phyloP scores from a whole-genome alignment of 2,888 invertebrate species.

The Auanema freiburgensis region DNA sequence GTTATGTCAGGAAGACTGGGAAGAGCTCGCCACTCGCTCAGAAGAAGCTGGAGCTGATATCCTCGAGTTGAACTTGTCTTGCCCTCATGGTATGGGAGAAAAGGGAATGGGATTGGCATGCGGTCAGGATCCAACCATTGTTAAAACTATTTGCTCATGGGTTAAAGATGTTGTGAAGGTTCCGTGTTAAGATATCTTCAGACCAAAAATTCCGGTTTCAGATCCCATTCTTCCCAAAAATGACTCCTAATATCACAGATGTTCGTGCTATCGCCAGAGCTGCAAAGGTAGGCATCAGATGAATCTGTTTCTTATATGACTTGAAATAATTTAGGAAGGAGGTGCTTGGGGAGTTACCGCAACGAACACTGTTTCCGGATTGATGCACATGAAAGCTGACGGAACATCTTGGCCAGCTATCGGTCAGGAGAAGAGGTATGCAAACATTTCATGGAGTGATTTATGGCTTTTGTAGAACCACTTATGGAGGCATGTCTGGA shows the following conservation, averaged over 20 bases:
- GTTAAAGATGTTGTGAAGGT: conserved; percentile 71
- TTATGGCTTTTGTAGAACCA: conserved; percentile 60
- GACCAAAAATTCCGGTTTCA: conserved; percentile 71
- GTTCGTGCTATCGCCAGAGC: conserved; percentile 85
- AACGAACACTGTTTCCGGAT: conserved; percentile 92
- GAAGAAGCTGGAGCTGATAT: conserved; percentile 84
- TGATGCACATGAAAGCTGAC: conserved; percentile 83
- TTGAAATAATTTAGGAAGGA: conserved; percentile 69
- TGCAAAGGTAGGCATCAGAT: conserved; percentile 73
- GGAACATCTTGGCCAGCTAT: conserved; percentile 89
- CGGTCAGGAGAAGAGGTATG: conserved; percentile 73
- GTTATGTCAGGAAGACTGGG: conserved; percentile 80
- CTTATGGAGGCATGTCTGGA: conserved; percentile 69
- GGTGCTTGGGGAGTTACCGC: conserved; percentile 92
- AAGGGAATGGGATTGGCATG: conserved; percentile 92
- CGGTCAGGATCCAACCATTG: conserved; percentile 87
- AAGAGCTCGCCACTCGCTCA: conserved; percentile 77
- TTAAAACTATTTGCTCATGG: conserved; percentile 87
- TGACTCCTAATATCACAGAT: conserved; percentile 96
- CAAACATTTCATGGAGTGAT: background rate
- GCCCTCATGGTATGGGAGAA: conserved; percentile 89
- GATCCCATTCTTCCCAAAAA: conserved; percentile 93
- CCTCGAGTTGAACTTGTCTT: conserved; percentile 90
- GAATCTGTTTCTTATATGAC: background rate
- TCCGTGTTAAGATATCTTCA: conserved; percentile 40